Base-by-base conservation (phyloP, 1,140 invertebrate species). In the Oppia nitens region DNA sequence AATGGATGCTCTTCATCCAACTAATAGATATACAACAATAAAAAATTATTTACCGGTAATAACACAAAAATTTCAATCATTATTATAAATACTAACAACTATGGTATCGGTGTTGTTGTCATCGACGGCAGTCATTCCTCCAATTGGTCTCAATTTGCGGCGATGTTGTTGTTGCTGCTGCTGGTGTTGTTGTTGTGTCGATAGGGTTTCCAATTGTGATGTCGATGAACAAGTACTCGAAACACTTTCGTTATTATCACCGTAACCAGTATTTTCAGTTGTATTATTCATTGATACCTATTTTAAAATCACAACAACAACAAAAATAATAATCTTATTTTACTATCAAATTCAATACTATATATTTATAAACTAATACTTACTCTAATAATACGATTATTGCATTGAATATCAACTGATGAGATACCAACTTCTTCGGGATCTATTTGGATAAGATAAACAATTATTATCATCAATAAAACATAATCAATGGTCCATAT, bases 351-450 rank as follows among this genome's bases (percentile, higher is more conserved):
- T 1, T 21, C 17, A 2, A 47, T 2, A 47, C 9, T n/a, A 17
- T 21, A 1, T 9, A 40, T 17, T 40, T 9, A 40, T 9, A 40
- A 40, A 40, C 6, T 9, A 40, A 40, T 40, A 40, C 32, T 9
- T 40, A 40, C 32, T 40, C 17, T 40, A 6, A 17, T 17, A 9
- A 9, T 40, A 9, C 32, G n/a, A n/a, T n/a, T 40, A 17, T 40
- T 40, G 6, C 3, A 21, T n/a, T 60, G 53, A 59, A 27, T 56
- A 26, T 56, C 53, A 27, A 11, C 2, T 11, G 60, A 47, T 6
- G 45, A 17, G 21, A 68, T 59, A 3, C 80, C 82, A 45, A 91
- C 82, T 68, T 83, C 79, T 56, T 75, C 72, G 0, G 90, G 90
- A 66, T 83, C 80, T 50, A 59, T 17, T 40, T 17, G 14, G 47